Percentiles rank a stretch among this genome's conserved stretches.
Evolutionary conservation across 2,113 vertebrate genomes (phyloP).

Genomic region (Passer domesticus): DNA sequence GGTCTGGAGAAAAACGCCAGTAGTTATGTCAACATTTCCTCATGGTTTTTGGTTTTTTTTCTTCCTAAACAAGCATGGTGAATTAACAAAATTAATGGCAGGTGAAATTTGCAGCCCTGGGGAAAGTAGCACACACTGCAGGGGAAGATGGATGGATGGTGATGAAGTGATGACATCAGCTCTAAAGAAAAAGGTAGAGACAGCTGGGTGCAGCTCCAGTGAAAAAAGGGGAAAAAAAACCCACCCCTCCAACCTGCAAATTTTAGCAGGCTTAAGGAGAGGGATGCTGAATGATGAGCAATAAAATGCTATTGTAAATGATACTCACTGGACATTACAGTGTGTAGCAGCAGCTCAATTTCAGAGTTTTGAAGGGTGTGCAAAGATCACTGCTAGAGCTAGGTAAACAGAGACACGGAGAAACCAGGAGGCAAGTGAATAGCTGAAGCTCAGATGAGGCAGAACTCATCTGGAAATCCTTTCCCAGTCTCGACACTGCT

Average conservation of each 20-base stretch:
- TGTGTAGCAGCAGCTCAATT: neutral
- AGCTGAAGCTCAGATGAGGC: neutral
- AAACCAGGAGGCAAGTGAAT: neutral
- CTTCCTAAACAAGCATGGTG: neutral
- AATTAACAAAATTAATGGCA: constrained; percentile 5
- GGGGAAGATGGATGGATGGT: neutral
- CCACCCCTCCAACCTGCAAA: neutral
- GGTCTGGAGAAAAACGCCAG: neutral
- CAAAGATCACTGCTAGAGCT: neutral
- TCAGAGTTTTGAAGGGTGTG: neutral
- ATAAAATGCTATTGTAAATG: neutral
- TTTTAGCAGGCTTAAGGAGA: neutral
- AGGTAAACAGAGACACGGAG: neutral
- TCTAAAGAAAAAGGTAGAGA: neutral
- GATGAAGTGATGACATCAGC: neutral
- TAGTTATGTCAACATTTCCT: neutral
- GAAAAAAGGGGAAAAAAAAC: neutral
- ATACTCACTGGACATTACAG: neutral
- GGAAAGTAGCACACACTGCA: neutral
- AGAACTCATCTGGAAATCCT: neutral
- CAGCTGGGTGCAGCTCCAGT: neutral
- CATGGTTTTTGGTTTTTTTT: neutral
- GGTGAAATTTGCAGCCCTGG: neutral
- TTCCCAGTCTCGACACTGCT: neutral
- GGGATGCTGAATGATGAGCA: neutral